phyloP scores from a whole-genome alignment of 2,797 vertebrate species.

The Champsocephalus esox region DNA sequence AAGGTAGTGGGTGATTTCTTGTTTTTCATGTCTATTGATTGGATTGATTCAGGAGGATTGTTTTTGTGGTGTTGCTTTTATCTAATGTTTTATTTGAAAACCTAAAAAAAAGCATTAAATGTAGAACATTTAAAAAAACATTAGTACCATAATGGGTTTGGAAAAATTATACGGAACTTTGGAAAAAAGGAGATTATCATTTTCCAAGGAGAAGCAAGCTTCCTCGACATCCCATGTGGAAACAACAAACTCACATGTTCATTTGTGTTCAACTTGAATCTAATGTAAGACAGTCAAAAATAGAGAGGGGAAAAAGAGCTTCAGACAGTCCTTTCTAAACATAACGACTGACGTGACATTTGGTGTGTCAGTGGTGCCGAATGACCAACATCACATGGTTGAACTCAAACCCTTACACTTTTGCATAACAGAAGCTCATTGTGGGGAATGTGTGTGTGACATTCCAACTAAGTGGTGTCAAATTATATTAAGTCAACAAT shows the following conservation, averaged over 20 bases:
- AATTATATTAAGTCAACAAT: background rate
- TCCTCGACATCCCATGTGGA: slow-evolving; percentile 30
- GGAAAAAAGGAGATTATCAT: background rate
- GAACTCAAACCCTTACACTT: slow-evolving; percentile 10
- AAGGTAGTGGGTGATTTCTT: too few relatives aligned
- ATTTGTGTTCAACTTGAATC: background rate
- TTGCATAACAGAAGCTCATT: slow-evolving; percentile 17
- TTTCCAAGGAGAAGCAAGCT: slow-evolving; percentile 33
- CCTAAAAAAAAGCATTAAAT: too few relatives aligned
- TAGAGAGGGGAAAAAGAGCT: slow-evolving; percentile 15
- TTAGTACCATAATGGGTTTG: background rate
- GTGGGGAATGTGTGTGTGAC: background rate
- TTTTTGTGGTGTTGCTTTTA: too few relatives aligned
- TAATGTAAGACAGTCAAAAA: background rate
- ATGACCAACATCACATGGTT: slow-evolving; percentile 40
- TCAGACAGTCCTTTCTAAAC: slow-evolving; percentile 16
- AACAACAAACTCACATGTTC: slow-evolving; percentile 21
- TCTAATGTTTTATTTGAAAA: too few relatives aligned
- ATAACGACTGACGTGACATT: slow-evolving; percentile 17
- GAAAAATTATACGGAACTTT: background rate
- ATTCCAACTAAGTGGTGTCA: background rate
- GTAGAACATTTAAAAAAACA: too few relatives aligned
- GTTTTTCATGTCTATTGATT: too few relatives aligned
- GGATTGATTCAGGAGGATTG: too few relatives aligned
- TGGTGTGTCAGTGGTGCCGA: slow-evolving; percentile 34